Percentiles rank a stretch among this genome's conserved stretches.
Conservation (phyloP, 92 coral and sea anemone genomes). For the Parazoanthus darwini region DNA sequence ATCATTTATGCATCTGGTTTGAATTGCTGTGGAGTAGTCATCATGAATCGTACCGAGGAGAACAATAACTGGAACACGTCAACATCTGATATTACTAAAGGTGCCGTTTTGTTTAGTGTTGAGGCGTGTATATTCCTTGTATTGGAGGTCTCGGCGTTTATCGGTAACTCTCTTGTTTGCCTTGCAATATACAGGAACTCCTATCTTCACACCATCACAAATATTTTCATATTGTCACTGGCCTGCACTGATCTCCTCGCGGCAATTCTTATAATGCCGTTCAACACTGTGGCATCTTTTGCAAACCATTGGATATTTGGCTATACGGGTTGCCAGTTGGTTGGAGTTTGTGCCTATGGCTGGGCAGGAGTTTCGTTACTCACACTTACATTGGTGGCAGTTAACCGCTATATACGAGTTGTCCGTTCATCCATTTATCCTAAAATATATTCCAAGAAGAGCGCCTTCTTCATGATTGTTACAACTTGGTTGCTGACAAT, state of each 20-base stretch:
- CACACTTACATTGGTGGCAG: slow-evolving; percentile 25
- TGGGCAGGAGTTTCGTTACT: slow-evolving; percentile 25
- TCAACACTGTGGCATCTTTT: slow-evolving; percentile 19
- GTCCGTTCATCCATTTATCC: neutral
- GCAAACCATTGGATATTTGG: slow-evolving; percentile 29
- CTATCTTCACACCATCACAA: slow-evolving; percentile 11
- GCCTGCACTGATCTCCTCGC: slow-evolving; percentile 21
- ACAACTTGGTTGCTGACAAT: neutral
- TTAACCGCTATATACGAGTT: slow-evolving; percentile 14
- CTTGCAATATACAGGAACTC: slow-evolving; percentile 36
- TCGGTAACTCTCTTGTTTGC: slow-evolving; percentile 18
- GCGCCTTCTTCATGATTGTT: slow-evolving; percentile 16
- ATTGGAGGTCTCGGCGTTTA: neutral
- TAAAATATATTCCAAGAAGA: slow-evolving; percentile 23
- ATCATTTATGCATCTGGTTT: neutral
- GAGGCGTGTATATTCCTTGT: slow-evolving; percentile 19
- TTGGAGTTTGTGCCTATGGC: slow-evolving; percentile 12
- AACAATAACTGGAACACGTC: neutral
- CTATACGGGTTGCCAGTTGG: slow-evolving; percentile 9
- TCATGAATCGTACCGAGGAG: neutral
- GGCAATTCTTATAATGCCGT: neutral
- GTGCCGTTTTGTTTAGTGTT: neutral
- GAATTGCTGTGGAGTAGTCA: neutral
- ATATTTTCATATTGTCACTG: slow-evolving; percentile 18
- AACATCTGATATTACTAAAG: neutral